phyloP scores from a whole-genome alignment of 2,888 invertebrate genomes.

The Patella caerulea region DNA sequence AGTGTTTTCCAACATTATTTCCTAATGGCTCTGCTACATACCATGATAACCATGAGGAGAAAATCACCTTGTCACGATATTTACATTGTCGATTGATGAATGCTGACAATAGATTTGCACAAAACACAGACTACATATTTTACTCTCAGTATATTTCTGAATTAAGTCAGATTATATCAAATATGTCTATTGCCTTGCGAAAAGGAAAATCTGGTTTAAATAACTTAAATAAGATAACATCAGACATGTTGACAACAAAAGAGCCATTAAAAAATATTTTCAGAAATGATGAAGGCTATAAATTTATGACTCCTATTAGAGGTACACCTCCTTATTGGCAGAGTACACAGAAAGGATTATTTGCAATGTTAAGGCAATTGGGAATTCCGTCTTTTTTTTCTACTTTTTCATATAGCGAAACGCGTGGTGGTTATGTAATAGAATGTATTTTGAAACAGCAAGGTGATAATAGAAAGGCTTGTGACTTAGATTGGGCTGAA shows the following conservation, averaged over 20 bases:
- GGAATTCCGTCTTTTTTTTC: conserved; percentile 22
- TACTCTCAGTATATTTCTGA: conserved; percentile 31
- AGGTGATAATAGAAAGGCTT: not conserved
- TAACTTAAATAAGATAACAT: conserved; percentile 18
- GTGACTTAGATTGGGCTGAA: conserved; percentile 25
- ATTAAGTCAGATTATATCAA: conserved; percentile 23
- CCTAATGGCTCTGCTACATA: conserved; percentile 21
- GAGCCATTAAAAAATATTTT: conserved; percentile 18
- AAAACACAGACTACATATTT: conserved; percentile 27
- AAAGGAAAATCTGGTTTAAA: conserved; percentile 21
- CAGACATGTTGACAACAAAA: conserved; percentile 17
- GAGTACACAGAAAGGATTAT: conserved; percentile 19
- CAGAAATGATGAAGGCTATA: conserved; percentile 13
- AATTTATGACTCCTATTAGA: conserved; percentile 22
- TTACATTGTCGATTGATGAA: conserved; percentile 23
- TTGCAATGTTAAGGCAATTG: conserved; percentile 27
- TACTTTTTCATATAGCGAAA: conserved; percentile 23
- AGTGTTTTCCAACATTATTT: conserved; percentile 29
- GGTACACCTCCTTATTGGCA: conserved; percentile 28
- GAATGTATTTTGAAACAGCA: conserved; percentile 22
- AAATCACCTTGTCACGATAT: conserved; percentile 21
- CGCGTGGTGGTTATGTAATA: conserved; percentile 19
- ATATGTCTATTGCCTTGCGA: conserved; percentile 25
- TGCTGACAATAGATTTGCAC: conserved; percentile 26
- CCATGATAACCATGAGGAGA: conserved; percentile 15